Base-by-base conservation (phyloP, 2,113 vertebrate genomes). In the Gallinago paraguaiae region DNA sequence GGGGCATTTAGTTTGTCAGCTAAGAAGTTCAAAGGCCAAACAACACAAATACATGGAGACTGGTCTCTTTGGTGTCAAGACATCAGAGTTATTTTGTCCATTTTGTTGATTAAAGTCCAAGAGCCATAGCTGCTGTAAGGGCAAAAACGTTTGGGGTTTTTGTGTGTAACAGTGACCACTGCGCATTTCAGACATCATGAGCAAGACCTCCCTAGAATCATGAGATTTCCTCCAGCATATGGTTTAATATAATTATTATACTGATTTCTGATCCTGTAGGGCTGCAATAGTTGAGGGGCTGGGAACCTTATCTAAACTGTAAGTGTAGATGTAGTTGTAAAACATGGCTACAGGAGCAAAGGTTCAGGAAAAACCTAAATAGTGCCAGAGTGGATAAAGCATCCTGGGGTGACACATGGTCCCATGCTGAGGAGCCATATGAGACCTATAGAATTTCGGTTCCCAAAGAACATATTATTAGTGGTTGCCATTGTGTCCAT, bases 51-150 rank as follows among this genome's bases (percentile, higher is more conserved):
- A 46, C 18, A 68, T 45, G n/a, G 35, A 63, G 59, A 3, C 8
- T 30, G 50, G 33, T 63, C 33, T 57, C 41, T 68, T 75, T 75
- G 63, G 64, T 20, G 27, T 77, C 13, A 35, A 13, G 13, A 60
- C 23, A 57, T 33, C 17, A 35, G 22, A 45, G 28, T 85, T 0
- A 0, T 56, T 70, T 85, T 70, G 13, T 61, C 0, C 0, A 27
- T 61, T 78, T 28, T 33, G 16, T 17, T 71, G 39, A 23, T 53
- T 50, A 8, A 67, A 67, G 53, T 77, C 17, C 59, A 51, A 76
- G 24, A 82, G 10, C 37, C 35, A 33, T 31, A 69, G 23, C 30
- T 64, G 39, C 45, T 43, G 12, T 81, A 85, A 81, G 20, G 27
- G n/a, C 3, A 61, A 81, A 83, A 80, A 33, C 28, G 8, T 35